A percentile compares a stretch with the other conserved stretches of the same genome.
Evolutionary conservation across 2,113 vertebrate genomes (phyloP).

Genomic region (Podarcis raffonei): DNA sequence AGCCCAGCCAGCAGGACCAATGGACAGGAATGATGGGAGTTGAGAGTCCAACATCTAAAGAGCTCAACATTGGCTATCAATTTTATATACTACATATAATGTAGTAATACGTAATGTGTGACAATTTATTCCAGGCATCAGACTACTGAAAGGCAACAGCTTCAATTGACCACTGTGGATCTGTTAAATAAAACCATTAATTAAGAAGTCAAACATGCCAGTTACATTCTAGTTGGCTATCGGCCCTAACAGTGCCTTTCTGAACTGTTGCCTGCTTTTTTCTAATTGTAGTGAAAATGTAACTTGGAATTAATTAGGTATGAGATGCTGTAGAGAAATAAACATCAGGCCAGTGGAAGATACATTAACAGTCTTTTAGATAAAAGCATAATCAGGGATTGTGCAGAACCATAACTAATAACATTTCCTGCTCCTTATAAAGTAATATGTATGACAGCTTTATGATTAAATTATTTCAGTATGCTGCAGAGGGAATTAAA

Average conservation of each 20-base stretch:
- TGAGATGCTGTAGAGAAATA: constrained; percentile 30
- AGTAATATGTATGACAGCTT: not conserved
- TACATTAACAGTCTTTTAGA: constrained; percentile 12
- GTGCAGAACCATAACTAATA: constrained; percentile 24
- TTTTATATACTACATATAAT: not conserved
- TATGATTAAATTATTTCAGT: constrained; percentile 9
- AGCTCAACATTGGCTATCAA: not conserved
- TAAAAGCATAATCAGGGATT: constrained; percentile 14
- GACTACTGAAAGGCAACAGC: not conserved
- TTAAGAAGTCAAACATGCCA: constrained; percentile 22
- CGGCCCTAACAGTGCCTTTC: not conserved
- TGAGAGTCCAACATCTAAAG: no score
- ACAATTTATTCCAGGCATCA: not conserved
- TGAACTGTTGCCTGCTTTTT: constrained; percentile 4
- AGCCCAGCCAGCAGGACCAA: not conserved
- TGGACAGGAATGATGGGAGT: no score
- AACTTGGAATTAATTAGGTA: constrained; percentile 39
- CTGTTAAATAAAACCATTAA: constrained; percentile 25
- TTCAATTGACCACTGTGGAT: not conserved
- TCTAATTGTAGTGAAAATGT: constrained; percentile 18
- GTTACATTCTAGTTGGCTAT: constrained; percentile 19
- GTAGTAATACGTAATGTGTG: not conserved
- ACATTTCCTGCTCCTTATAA: constrained; percentile 13
- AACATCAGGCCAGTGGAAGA: constrained; percentile 31
- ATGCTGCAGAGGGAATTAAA: not conserved